These are phyloP conservation scores for Cercopithecus diana DNA, from an alignment of 2,797 vertebrate genomes.

Conservation along the genomic window DNA sequence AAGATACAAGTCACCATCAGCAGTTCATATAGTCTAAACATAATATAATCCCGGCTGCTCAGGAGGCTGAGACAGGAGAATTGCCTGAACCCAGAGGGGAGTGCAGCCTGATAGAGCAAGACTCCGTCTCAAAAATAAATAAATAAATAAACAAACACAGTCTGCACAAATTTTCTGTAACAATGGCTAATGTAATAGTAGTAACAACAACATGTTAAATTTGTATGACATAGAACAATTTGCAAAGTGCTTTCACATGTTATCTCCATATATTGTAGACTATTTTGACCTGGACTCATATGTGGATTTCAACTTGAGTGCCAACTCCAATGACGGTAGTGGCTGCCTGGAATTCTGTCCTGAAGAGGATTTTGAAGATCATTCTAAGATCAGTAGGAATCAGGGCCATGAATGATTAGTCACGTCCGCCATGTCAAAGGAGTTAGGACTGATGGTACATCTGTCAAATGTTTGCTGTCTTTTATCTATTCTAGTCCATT, in stretches of 20 bases:
- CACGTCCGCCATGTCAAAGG: neutral
- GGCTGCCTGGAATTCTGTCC: neutral
- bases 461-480: neutral
- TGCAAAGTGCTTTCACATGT: neutral
- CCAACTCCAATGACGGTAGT: neutral
- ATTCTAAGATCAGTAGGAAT: neutral
- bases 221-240: neutral
- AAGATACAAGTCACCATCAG: neutral
- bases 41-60: neutral
- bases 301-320: neutral
- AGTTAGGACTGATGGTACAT: neutral
- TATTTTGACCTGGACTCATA: neutral
- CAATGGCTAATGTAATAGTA: neutral
- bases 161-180: neutral
- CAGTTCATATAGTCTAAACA: neutral
- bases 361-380: neutral
- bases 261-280: neutral
- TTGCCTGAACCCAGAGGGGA: neutral
- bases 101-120: neutral
- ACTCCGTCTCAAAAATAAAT: neutral
- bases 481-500: neutral
- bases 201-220: neutral
- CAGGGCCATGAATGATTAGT: neutral
- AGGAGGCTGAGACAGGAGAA: neutral
- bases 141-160: neutral